Conservation (phyloP, 2,888 invertebrate genomes). For the Chironomus tentans region DNA sequence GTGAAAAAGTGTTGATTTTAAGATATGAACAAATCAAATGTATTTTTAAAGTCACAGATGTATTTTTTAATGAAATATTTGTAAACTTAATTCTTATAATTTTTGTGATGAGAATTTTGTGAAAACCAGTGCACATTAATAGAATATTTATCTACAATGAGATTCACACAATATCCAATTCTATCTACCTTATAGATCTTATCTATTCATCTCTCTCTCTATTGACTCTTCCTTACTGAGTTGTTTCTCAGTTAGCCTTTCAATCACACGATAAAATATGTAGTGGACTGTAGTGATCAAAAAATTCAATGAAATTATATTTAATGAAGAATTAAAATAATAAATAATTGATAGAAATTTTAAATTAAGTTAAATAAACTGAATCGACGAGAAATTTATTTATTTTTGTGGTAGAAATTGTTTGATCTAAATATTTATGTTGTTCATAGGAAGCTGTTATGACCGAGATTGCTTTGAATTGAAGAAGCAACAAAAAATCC, state of each 20-base stretch:
- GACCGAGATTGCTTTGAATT: no score
- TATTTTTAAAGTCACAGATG: no score
- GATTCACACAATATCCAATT: not conserved
- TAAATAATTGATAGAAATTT: not conserved
- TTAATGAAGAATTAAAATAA: not conserved
- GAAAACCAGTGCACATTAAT: not conserved
- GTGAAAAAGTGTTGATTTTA: no score
- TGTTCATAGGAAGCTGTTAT: no score
- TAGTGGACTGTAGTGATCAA: not conserved
- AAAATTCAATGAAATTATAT: not conserved
- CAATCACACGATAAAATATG: not conserved
- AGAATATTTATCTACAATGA: no score
- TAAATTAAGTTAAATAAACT: not conserved
- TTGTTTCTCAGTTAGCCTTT: conserved; percentile 2
- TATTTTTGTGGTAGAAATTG: no score
- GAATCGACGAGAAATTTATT: no score
- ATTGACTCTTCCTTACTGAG: not conserved
- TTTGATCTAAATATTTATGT: no score
- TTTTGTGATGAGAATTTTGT: not conserved
- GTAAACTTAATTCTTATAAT: no score
- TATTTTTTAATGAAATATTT: no score
- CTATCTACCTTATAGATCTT: not conserved
- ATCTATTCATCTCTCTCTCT: not conserved
- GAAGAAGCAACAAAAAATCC: no score
- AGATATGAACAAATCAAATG: no score